Percentiles rank a stretch among this genome's conserved stretches.
Conservation (phyloP, 2,888 invertebrate species). For the Plagodis dolabraria region DNA sequence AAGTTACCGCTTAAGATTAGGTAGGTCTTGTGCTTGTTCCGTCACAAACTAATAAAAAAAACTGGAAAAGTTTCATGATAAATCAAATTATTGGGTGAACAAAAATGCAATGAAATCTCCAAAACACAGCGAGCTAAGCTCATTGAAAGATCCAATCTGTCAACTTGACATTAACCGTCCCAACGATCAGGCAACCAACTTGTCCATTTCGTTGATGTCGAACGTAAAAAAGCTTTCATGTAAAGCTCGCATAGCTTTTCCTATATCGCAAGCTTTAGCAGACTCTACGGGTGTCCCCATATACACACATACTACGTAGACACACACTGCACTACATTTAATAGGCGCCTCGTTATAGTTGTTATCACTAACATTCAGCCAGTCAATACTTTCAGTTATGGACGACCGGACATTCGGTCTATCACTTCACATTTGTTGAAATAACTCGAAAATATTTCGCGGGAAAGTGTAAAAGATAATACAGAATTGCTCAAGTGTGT, state of each 20-base stretch:
- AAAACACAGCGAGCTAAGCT: too few relatives aligned
- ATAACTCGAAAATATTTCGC: constrained; percentile 5
- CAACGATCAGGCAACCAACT: too few relatives aligned
- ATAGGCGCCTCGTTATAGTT: constrained; percentile 57
- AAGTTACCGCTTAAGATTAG: too few relatives aligned
- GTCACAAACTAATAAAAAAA: too few relatives aligned
- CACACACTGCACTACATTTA: constrained; percentile 53
- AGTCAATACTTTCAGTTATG: constrained; percentile 65
- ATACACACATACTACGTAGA: constrained; percentile 43
- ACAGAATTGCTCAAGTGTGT: not conserved
- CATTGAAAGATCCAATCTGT: too few relatives aligned
- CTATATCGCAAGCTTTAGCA: constrained; percentile 44
- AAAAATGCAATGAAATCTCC: too few relatives aligned
- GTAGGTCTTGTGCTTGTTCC: too few relatives aligned
- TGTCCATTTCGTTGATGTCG: too few relatives aligned
- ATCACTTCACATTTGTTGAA: constrained; percentile 10
- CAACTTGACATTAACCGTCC: too few relatives aligned
- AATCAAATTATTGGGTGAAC: too few relatives aligned
- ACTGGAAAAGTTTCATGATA: too few relatives aligned
- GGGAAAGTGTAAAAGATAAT: not conserved
- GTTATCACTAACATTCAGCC: constrained; percentile 63
- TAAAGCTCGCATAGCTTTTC: constrained; percentile 21
- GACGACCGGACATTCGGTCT: constrained; percentile 36
- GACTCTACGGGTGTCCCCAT: constrained; percentile 55
- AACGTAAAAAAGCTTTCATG: constrained; percentile 1